These are phyloP conservation scores for Caenorhabditis panamensis DNA, from an alignment of 2,888 invertebrate genomes.

Conservation along the genomic window DNA sequence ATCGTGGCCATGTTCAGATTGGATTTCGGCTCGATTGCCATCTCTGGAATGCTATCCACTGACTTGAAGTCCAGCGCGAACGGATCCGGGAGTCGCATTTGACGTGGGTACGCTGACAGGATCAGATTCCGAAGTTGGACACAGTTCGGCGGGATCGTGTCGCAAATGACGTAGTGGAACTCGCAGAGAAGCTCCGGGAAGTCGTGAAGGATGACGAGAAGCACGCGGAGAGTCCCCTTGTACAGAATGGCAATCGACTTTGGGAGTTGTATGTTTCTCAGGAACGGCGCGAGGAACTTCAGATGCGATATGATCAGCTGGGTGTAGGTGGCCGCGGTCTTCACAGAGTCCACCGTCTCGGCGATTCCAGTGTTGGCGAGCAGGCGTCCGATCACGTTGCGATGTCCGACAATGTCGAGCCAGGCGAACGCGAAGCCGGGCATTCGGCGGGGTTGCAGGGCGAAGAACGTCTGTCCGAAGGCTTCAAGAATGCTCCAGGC, in stretches of 20 bases:
- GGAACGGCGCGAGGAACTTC: conserved; percentile 95
- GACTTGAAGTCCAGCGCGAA: conserved; percentile 95
- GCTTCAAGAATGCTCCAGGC: conserved; percentile 92
- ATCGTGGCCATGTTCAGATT: conserved; percentile 75
- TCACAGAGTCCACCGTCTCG: conserved; percentile 61
- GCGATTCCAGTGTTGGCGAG: conserved; percentile 66
- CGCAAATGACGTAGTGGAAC: conserved; percentile 98
- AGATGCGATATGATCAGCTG: conserved; percentile 95
- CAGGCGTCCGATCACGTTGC: conserved; percentile 73
- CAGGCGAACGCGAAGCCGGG: conserved; percentile 98
- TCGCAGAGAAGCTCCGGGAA: conserved; percentile 99
- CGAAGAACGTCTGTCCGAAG: conserved; percentile 86
- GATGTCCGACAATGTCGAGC: conserved; percentile 97
- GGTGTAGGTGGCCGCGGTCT: conserved; percentile 87
- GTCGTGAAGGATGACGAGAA: conserved; percentile 95
- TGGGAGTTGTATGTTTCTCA: conserved; percentile 95
- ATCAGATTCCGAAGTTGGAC: conserved; percentile 98
- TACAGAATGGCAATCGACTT: conserved; percentile 94
- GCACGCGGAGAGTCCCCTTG: conserved; percentile 89
- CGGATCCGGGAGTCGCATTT: conserved; percentile 98
- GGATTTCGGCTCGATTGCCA: conserved; percentile 79
- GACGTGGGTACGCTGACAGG: conserved; percentile 96
- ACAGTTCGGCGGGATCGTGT: conserved; percentile 98
- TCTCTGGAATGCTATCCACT: conserved; percentile 80
- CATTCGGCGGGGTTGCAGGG: conserved; percentile 92